phyloP scores from a whole-genome alignment of 1,140 invertebrate species.

The Cyphomyrmex costatus region DNA sequence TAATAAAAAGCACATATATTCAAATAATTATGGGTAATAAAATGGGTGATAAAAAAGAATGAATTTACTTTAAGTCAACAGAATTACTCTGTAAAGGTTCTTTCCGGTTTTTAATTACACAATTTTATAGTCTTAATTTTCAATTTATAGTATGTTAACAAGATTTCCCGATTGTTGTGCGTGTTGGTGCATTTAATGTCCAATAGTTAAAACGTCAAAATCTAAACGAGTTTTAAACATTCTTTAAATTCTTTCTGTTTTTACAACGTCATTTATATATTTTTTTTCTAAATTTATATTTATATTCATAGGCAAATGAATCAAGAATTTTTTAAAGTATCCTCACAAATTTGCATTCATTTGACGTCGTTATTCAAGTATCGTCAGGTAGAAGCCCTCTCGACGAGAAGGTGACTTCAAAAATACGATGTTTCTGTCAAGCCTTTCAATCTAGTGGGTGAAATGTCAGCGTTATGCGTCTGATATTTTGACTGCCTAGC shows the following conservation, averaged over 20 bases:
- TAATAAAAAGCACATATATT: constrained; percentile 1
- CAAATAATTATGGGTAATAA: constrained; percentile 6
- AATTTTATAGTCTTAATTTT: not conserved
- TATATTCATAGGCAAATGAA: not conserved
- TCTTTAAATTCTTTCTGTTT: not conserved
- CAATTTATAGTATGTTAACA: not conserved
- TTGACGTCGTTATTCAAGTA: not conserved
- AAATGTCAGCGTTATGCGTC: constrained; percentile 1
- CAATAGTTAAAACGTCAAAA: not conserved
- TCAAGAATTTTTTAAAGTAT: not conserved
- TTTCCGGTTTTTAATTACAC: not conserved
- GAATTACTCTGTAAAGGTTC: not conserved
- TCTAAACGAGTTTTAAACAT: not conserved
- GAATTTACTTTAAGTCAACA: not conserved
- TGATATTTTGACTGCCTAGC: not conserved
- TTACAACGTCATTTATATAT: not conserved
- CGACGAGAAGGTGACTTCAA: constrained; percentile 4
- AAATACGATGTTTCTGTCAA: not conserved
- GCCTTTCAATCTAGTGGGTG: not conserved
- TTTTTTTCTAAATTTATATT: not conserved
- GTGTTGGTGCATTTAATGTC: not conserved
- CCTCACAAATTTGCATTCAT: not conserved
- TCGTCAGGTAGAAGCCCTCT: not conserved
- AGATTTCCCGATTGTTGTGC: not conserved
- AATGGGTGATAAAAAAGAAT: not conserved